These are phyloP conservation scores for Hedychridium roseum DNA, from an alignment of 2,888 invertebrate genomes.

Conservation along the genomic window DNA sequence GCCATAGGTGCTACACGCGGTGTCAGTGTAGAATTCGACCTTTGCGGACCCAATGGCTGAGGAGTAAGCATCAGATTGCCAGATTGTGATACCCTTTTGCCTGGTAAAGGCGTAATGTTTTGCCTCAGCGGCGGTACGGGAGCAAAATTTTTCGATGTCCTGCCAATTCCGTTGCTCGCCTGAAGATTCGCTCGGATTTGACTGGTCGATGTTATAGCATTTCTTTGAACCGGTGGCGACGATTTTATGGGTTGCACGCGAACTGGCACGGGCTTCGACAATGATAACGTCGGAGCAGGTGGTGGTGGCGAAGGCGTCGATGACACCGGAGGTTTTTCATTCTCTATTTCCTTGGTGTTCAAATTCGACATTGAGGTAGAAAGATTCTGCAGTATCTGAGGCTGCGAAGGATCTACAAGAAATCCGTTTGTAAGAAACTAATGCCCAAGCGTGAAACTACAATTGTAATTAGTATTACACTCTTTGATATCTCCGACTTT, in stretches of 20 bases:
- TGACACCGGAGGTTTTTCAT: conserved; percentile 45
- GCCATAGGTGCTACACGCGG: conserved; percentile 60
- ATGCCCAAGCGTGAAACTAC: too few species aligned
- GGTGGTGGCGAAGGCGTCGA: conserved; percentile 42
- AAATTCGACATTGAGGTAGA: conserved; percentile 58
- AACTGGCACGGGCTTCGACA: conserved; percentile 56
- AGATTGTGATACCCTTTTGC: conserved; percentile 41
- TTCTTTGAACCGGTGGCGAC: conserved; percentile 57
- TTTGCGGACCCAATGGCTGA: conserved; percentile 57
- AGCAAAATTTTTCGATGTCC: conserved; percentile 53
- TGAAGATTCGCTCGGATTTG: conserved; percentile 58
- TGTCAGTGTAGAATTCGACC: conserved; percentile 59
- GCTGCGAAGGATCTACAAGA: conserved; percentile 64
- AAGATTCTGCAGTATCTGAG: conserved; percentile 64
- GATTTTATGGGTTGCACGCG: conserved; percentile 59
- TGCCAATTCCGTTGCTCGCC: conserved; percentile 45
- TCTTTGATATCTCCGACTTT: too few species aligned
- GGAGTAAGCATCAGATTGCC: conserved; percentile 31
- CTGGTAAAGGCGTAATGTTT: conserved; percentile 54
- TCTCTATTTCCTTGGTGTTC: conserved; percentile 40
- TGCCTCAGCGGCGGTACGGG: conserved; percentile 59
- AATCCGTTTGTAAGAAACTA: too few species aligned
- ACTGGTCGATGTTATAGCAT: conserved; percentile 55
- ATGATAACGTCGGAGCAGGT: conserved; percentile 43
- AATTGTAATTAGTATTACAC: too few species aligned